Conservation (phyloP, 2,888 invertebrate species). For the Copidosoma aretas region DNA sequence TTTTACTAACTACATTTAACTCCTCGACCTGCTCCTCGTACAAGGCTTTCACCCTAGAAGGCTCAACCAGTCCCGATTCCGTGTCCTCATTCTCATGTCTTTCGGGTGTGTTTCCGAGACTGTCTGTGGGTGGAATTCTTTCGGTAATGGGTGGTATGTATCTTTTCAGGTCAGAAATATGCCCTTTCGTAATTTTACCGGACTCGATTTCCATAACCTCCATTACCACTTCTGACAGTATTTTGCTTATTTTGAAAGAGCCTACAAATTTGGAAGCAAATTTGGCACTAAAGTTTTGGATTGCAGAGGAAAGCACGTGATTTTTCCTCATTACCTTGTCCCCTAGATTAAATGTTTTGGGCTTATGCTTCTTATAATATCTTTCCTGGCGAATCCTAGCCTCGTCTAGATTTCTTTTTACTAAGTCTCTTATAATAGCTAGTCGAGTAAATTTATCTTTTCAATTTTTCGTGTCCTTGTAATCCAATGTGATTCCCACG, state of each 20-base stretch:
- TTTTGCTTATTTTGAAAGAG: not conserved
- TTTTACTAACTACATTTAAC: too few relatives aligned
- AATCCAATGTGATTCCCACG: too few relatives aligned
- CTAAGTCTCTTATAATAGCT: not conserved
- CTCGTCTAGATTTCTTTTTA: not conserved
- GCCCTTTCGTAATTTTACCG: not conserved
- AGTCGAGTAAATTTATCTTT: not conserved
- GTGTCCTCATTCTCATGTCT: too few relatives aligned
- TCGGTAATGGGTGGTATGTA: too few relatives aligned
- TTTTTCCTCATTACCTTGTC: not conserved
- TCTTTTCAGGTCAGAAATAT: not conserved
- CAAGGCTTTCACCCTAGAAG: too few relatives aligned
- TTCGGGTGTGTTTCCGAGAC: too few relatives aligned
- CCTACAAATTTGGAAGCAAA: not conserved
- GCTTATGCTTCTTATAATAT: not conserved
- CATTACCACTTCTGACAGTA: not conserved
- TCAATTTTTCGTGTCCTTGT: not conserved
- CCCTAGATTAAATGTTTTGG: not conserved
- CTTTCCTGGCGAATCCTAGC: not conserved
- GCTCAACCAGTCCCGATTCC: too few relatives aligned
- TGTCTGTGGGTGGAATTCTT: too few relatives aligned
- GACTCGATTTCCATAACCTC: not conserved
- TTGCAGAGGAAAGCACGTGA: not conserved
- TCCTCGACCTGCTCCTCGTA: too few relatives aligned
- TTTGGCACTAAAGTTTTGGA: not conserved